These are phyloP conservation scores for Andricus curvator DNA, from an alignment of 2,888 invertebrate genomes.

Conservation along the genomic window DNA sequence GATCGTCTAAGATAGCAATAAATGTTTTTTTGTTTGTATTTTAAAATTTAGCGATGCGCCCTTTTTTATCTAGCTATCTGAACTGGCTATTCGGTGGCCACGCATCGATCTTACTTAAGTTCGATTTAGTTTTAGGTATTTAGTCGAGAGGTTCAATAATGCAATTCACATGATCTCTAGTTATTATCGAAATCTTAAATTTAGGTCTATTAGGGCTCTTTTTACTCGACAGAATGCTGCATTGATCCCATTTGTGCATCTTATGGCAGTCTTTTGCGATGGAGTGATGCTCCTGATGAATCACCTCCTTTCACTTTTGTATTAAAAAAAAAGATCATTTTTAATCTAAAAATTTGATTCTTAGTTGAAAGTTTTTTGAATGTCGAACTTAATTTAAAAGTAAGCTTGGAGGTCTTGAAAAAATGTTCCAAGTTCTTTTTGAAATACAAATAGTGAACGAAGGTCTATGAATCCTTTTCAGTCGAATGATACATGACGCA, in stretches of 20 bases:
- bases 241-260: slow-evolving; percentile 71
- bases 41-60: slow-evolving; percentile 59
- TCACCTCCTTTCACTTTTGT: not conserved
- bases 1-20: slow-evolving; percentile 49
- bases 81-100: slow-evolving; percentile 22
- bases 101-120: slow-evolving; percentile 36
- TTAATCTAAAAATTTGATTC: not conserved
- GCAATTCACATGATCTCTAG: slow-evolving; percentile 13
- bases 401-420: not conserved
- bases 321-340: not conserved
- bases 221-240: slow-evolving; percentile 52
- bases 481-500: slow-evolving; percentile 23
- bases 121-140: slow-evolving; percentile 23
- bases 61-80: slow-evolving; percentile 27
- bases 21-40: slow-evolving; percentile 39
- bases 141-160: slow-evolving; percentile 27
- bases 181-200: slow-evolving; percentile 5
- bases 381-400: not conserved
- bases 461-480: not conserved
- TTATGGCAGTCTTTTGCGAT: slow-evolving; percentile 62
- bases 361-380: too few species aligned
- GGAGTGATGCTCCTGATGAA: slow-evolving; percentile 24
- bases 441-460: slow-evolving; percentile 14
- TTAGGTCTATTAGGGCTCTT: not conserved
- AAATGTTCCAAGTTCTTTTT: not conserved